Evolutionary conservation across 2,888 invertebrate species (phyloP), one percentile per base, ranked within the genome.

Genomic region (Cenopis cana): DNA sequence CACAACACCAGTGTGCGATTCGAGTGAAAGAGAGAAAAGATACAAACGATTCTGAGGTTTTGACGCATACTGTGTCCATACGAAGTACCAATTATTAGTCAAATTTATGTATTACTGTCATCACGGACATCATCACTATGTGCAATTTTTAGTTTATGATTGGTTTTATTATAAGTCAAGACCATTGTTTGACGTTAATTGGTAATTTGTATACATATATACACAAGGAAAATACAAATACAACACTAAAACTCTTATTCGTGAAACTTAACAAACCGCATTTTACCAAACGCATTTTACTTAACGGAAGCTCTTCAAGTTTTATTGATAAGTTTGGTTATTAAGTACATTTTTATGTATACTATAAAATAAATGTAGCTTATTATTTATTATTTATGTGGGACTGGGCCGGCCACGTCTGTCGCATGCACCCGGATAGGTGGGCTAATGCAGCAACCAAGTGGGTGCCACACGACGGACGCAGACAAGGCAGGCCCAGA

Each of bases 61-160:
- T 67, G 67, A 67, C 59, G 59, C 18, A 59, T 29, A 2, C 29
- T 4, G 33, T 68, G 17, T 1, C 52, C 59, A 60, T 54, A 29
- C 38, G 14, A 50, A 12, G 46, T 36, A 14, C 60, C 38, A 46
- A 46, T 59, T 46, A 65, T 6, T 56, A 6, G 24, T 41, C 24
- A 29, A 46, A 60, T 54, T 38, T 54, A 54, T 54, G n/a, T 54
- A 50, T 29, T 60, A 29, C 46, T 46, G 46, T 46, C 29, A 36
- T 50, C 36, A 57, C 17, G 11, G 50, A 50, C n/a, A 17, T 18
- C 50, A 50, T 18, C 50, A 17, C 2, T 9, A 18, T 10, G 50
- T 18, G n/a, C 9, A 50, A 18, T 17, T 17, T 14, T 41, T 41
- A 14, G 14, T 41, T 41, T 41, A 41, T 41, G 41, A 14, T 41